Conservation (phyloP, 2,113 vertebrate species). For the Ibidorhyncha struthersii region DNA sequence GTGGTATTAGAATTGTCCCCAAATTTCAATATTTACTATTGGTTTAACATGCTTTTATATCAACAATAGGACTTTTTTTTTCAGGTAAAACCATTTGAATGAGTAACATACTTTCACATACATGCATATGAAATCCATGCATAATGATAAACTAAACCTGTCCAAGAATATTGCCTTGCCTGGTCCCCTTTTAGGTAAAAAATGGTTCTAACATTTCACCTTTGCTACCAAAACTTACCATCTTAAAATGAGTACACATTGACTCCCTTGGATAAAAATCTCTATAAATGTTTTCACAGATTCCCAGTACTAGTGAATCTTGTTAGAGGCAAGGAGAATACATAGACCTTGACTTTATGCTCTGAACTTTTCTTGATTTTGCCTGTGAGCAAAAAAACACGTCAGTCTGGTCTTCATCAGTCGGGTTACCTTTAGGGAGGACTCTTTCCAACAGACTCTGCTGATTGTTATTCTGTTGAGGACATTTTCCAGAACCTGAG, state of each 20-base stretch:
- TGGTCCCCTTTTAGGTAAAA: not conserved
- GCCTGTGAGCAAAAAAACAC: not conserved
- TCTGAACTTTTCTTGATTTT: not conserved
- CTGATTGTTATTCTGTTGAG: not conserved
- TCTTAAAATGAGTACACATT: not conserved
- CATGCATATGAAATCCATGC: not conserved
- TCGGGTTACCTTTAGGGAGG: not conserved
- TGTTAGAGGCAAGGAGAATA: not conserved
- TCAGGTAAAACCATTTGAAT: not conserved
- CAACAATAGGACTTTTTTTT: not conserved
- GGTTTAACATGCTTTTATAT: not conserved
- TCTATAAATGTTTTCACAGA: not conserved
- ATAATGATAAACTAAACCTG: not conserved
- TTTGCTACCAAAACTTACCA: not conserved
- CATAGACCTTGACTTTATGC: not conserved
- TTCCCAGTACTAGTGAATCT: not conserved
- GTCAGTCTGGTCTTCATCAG: not conserved
- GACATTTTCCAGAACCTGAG: slow-evolving; percentile 3
- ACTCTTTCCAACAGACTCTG: not conserved
- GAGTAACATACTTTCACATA: not conserved
- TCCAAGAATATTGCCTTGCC: not conserved
- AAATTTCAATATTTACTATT: not conserved
- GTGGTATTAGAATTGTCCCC: not conserved
- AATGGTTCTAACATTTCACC: not conserved
- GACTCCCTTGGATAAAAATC: not conserved